Conservation (phyloP, 2,888 invertebrate species). For the Carterocephalus palaemon region DNA sequence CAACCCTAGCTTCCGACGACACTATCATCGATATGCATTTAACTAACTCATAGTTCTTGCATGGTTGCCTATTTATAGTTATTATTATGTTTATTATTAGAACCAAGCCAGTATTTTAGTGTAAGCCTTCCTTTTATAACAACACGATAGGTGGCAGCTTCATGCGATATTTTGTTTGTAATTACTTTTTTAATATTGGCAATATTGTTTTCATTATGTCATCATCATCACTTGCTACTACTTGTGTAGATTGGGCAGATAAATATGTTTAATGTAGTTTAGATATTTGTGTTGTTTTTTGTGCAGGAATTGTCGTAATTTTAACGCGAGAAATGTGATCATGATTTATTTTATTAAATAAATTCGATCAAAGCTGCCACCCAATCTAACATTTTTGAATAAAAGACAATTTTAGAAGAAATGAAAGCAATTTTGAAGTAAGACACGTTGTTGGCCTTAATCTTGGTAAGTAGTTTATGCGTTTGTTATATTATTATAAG, state of each 20-base stretch:
- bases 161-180: no score
- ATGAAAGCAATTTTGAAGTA: constrained; percentile 11
- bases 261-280: no score
- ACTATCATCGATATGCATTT: constrained; percentile 80
- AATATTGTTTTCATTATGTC: no score
- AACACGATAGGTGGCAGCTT: neutral
- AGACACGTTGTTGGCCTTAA: constrained; percentile 12
- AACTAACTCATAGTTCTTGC: constrained; percentile 37
- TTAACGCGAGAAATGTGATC: no score
- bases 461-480: constrained; percentile 11
- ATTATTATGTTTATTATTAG: constrained; percentile 6
- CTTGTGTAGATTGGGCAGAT: no score
- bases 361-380: no score
- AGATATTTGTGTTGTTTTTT: no score
- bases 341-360: no score
- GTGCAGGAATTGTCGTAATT: no score
- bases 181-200: no score
- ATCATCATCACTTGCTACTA: no score
- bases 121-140: constrained; percentile 14
- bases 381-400: neutral
- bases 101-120: constrained; percentile 24
- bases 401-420: constrained; percentile 19
- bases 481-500: constrained; percentile 1
- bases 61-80: constrained; percentile 1
- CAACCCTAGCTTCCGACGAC: constrained; percentile 74